Percentiles rank a stretch among this genome's conserved stretches.
These are phyloP conservation scores for Sebastes alutus DNA, from an alignment of 2,797 vertebrate genomes.

Conservation along the genomic window DNA sequence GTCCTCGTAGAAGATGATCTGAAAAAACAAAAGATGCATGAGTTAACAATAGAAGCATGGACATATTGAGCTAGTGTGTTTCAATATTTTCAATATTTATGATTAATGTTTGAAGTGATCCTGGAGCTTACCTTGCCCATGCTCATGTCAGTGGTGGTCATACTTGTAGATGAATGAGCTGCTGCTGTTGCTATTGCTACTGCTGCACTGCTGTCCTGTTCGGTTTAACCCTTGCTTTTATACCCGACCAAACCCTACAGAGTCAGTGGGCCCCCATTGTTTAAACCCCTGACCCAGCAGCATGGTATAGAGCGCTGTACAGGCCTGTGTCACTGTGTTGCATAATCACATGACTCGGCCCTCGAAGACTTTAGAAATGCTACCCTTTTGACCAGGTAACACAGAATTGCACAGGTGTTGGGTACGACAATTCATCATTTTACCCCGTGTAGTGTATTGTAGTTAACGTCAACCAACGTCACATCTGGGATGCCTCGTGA, in stretches of 20 bases:
- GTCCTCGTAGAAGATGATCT: constrained; percentile 81
- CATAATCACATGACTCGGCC: constrained; percentile 42
- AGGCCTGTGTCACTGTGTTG: constrained; percentile 24
- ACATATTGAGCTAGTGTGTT: not conserved
- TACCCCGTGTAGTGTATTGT: not conserved
- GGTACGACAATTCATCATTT: not conserved
- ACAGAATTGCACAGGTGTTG: not conserved
- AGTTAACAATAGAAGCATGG: not conserved
- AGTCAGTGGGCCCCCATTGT: constrained; percentile 74
- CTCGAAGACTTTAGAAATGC: constrained; percentile 56
- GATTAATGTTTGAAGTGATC: not conserved
- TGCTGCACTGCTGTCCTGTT: constrained; percentile 65
- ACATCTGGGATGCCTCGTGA: too few relatives aligned
- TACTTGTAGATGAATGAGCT: constrained; percentile 56
- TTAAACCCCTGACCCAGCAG: constrained; percentile 78
- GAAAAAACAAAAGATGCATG: constrained; percentile 1
- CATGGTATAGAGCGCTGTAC: constrained; percentile 61
- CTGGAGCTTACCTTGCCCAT: constrained; percentile 69
- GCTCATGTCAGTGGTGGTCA: constrained; percentile 76
- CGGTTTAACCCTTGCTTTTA: constrained; percentile 74
- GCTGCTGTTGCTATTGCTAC: constrained; percentile 48
- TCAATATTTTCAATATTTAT: not conserved
- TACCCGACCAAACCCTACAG: constrained; percentile 61
- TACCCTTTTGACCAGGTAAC: constrained; percentile 19
- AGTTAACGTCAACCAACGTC: not conserved